A percentile compares a stretch with the other conserved stretches of the same genome.
Conservation (phyloP, 1,140 invertebrate genomes). For the Drosophila kohkoa region DNA sequence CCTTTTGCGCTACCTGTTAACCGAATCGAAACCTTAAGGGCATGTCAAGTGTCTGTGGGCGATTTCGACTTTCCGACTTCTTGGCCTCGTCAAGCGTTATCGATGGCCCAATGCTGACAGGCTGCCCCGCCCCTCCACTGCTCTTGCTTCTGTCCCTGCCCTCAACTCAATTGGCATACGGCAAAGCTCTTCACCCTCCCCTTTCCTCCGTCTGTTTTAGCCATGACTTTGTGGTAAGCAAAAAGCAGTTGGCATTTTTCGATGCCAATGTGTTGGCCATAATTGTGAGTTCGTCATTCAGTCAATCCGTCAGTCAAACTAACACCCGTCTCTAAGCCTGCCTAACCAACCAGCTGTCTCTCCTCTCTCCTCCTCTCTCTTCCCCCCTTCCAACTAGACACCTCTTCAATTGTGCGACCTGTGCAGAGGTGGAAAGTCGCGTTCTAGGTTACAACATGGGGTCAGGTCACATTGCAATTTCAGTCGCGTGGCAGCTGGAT, state of each 20-base stretch:
- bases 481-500: slow-evolving; percentile 12
- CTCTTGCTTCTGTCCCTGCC: not conserved
- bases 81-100: slow-evolving; percentile 22
- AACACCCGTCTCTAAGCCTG: not conserved
- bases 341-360: not conserved
- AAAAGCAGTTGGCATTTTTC: slow-evolving; percentile 35
- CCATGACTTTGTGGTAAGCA: slow-evolving; percentile 39
- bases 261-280: slow-evolving; percentile 39
- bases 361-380: not conserved
- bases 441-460: slow-evolving; percentile 22
- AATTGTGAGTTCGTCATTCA: slow-evolving; percentile 32
- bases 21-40: not conserved
- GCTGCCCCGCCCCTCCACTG: too few relatives aligned
- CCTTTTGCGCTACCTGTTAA: not conserved
- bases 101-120: slow-evolving; percentile 30
- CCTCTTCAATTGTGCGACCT: not conserved
- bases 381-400: too few relatives aligned
- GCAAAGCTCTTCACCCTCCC: not conserved
- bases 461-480: slow-evolving; percentile 39
- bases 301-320: slow-evolving; percentile 1
- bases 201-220: not conserved
- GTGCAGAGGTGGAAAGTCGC: slow-evolving; percentile 32
- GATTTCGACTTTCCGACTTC: too few relatives aligned
- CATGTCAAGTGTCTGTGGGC: slow-evolving; percentile 17
- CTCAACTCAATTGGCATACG: slow-evolving; percentile 27